Percentiles rank a stretch among this genome's conserved stretches.
Evolutionary conservation across 2,888 invertebrate species (phyloP).

Genomic region (Nipponacmea schrenckii): DNA sequence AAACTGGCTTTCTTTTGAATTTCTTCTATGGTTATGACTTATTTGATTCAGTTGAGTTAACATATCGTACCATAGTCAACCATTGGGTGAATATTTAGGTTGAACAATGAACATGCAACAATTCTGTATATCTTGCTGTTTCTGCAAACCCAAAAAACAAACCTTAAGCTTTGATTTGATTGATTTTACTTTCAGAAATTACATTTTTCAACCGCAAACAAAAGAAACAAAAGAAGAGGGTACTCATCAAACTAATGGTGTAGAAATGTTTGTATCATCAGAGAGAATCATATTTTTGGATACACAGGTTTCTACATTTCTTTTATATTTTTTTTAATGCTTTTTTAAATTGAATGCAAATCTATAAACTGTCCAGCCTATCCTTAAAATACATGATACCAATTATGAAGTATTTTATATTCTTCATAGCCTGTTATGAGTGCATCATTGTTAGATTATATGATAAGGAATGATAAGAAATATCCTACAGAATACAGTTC

Average conservation of each 20-base stretch:
- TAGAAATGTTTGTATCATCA: conserved; percentile 80
- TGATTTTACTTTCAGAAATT: conserved; percentile 59
- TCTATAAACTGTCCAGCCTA: not conserved
- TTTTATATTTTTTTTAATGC: not conserved
- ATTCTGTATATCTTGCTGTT: too few species aligned
- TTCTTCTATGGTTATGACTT: too few species aligned
- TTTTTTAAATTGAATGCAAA: not conserved
- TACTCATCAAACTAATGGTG: conserved; percentile 78
- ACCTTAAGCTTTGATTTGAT: too few species aligned
- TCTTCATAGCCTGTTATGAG: conserved; percentile 75
- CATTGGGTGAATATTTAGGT: too few species aligned
- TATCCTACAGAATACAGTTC: conserved; percentile 79
- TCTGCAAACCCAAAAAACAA: too few species aligned
- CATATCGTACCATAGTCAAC: too few species aligned
- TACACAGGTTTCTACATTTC: conserved; percentile 73
- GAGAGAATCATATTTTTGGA: conserved; percentile 87
- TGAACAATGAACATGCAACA: too few species aligned
- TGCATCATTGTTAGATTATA: conserved; percentile 75
- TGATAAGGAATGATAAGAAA: conserved; percentile 70
- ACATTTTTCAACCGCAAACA: conserved; percentile 72
- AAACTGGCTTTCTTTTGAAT: too few species aligned
- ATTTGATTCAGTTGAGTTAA: too few species aligned
- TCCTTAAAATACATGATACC: not conserved
- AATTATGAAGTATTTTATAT: conserved; percentile 13
- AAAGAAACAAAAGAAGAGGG: conserved; percentile 77